These are phyloP conservation scores for Lasiommata megera DNA, from an alignment of 2,888 invertebrate species.

Conservation along the genomic window DNA sequence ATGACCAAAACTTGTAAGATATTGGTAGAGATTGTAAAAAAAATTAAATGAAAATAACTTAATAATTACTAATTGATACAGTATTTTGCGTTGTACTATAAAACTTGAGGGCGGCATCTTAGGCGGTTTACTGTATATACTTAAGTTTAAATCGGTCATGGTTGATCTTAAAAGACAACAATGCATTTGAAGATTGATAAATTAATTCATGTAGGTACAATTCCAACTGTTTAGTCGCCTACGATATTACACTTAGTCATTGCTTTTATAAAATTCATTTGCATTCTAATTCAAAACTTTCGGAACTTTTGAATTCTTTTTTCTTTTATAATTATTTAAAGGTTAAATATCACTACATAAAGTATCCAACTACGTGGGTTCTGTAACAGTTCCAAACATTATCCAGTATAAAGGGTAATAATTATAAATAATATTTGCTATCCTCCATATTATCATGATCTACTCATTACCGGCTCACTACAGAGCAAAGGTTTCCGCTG, in stretches of 20 bases:
- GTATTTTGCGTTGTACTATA: background rate
- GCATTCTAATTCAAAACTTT: conserved; percentile 8
- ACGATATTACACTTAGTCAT: conserved; percentile 39
- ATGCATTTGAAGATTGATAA: conserved; percentile 49
- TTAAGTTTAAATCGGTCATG: conserved; percentile 50
- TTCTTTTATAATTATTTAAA: too few species aligned
- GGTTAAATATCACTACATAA: too few species aligned
- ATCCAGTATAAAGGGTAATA: too few species aligned
- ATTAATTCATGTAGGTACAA: conserved; percentile 29
- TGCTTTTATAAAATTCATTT: conserved; percentile 27
- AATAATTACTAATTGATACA: background rate
- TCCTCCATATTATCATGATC: too few species aligned
- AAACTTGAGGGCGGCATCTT: conserved; percentile 8
- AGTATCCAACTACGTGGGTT: too few species aligned
- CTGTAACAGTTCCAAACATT: too few species aligned
- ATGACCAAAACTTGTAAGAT: too few species aligned
- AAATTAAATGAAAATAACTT: background rate
- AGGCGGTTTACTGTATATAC: conserved; percentile 26
- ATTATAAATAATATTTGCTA: too few species aligned
- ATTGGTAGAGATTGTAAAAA: too few species aligned
- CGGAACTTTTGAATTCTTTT: too few species aligned
- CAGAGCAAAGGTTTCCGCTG: too few species aligned
- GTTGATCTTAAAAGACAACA: conserved; percentile 44
- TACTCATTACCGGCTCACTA: too few species aligned
- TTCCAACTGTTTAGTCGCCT: conserved; percentile 48